Base-by-base conservation (phyloP, 2,113 vertebrate genomes). In the Rhabdornis inornatus region DNA sequence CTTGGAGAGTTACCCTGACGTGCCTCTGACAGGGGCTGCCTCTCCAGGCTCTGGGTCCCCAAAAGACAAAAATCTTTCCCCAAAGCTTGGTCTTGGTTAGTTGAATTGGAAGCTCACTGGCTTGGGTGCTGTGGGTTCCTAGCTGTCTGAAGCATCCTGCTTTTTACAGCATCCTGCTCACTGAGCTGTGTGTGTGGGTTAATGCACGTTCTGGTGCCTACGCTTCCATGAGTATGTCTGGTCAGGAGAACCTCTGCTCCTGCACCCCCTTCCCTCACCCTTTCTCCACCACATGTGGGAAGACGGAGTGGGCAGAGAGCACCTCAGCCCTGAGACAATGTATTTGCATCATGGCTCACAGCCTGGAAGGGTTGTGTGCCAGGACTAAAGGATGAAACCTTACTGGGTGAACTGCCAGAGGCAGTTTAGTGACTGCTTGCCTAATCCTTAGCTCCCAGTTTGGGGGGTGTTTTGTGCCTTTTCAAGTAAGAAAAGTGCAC, bases 191-290 rank as follows among this genome's bases (percentile, higher is more conserved):
- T 22, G 7, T 21, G 13, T 33, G 15, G 11, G 23, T 28, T 59
- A 42, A 75, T 45, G 33, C 35, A 39, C 0, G 0, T 10, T 14
- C 33, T 49, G 31, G 45, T 59, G 31, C 25, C 44, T 22, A 11
- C 0, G 0, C 15, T 53, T 66, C 45, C 1, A 1, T 12, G 35
- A 83, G 44, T 3, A 5, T 11, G 5, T 16, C 50, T 69, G 63
- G 24, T 55, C 27, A 66, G 45, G 8, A 78, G 27, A 31, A 65
- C 8, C 18, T 57, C 35, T 61, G 24, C 28, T 74, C 15, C 65
- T 24, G 33, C 42, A 87, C 4, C 17, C 49, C 4, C 23, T 69
- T 52, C 13, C 19, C 31, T 65, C 1, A 2, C 11, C 24, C 39
- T 10, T 35, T 59, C 44, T 94, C 50, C 28, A 75, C 19, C 33